Evolutionary conservation across 30 jellyfish, hydroid and myxozoan species (phyloP), one percentile per base, ranked within the genome.

Genomic region (Chrysaora quinquecirrha): DNA sequence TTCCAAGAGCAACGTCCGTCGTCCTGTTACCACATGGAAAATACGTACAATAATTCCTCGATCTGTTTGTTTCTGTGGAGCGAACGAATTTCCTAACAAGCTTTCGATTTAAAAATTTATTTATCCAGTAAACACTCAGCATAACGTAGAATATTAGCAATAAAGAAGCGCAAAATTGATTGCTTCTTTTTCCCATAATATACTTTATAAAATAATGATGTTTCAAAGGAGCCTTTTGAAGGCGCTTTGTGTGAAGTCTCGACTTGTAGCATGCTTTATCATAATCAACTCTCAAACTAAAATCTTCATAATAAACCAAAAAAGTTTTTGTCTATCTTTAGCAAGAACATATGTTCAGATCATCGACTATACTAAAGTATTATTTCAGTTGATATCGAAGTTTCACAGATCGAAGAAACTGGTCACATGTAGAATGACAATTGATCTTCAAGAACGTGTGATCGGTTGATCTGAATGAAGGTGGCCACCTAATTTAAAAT

Each of bases 381-480:
- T n/a, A n/a, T n/a, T n/a, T n/a, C n/a, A n/a, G n/a, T n/a, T n/a
- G n/a, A n/a, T n/a, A n/a, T n/a, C n/a, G n/a, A n/a, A n/a, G n/a
- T n/a, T n/a, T n/a, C n/a, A n/a, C n/a, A n/a, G n/a, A n/a, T n/a
- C n/a, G n/a, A 52, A 16, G 19, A 25, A 52, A 9, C 25, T 52
- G 68, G 68, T 52, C 29, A 20, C 68, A 52, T 52, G 68, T 52
- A 4, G 68, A 4, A 43, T 6, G 12, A 12, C 68, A 38, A 14
- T 38, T 38, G 54, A 10, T 52, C 68, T 20, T 10, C 2, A 16
- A 25, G 6, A 16, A 16, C 29, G 58, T 52, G 6, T 52, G 68
- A 52, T 52, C 68, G 27, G 19, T 52, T 52, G 68, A 52, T 52
- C 68, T 52, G 68, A 16, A 52, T 52, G 68, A 52, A 52, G 68